Evolutionary conservation across 2,113 vertebrate species (phyloP), one percentile per base, ranked within the genome.

Genomic region (Mesoclemmys tuberculata): DNA sequence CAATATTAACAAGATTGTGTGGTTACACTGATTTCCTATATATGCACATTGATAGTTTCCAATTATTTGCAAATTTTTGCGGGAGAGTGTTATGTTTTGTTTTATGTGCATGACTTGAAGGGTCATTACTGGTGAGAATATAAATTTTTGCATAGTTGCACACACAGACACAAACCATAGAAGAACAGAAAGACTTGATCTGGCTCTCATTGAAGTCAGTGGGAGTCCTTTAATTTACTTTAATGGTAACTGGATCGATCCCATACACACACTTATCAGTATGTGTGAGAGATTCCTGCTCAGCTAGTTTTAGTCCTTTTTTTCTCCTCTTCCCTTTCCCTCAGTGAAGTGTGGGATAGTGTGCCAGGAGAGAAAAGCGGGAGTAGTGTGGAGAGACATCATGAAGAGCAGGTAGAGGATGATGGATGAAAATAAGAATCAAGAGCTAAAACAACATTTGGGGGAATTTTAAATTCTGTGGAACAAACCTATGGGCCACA

Each of bases 91-190:
- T 91, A 4, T 8, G 4, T 84, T 85, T 90, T 18, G 85, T 13
- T 85, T 87, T 85, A 52, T 80, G 35, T 88, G 56, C 48, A 29
- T 90, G n/a, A 61, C 41, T 94, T 74, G 55, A n/a, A 90, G 88
- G 46, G 54, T n/a, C 48, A 51, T 19, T 79, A 49, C 24, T 5
- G 35, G 14, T 51, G 48, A 49, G 88, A 75, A 88, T 75, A 68
- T 0, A 61, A 31, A 86, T 80, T 26, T 8, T 49, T 5, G 21
- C 9, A 5, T 1, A 2, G 77, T 35, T 0, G 0, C 8, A 90
- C 81, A 84, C 1, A 93, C n/a, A 85, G 35, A 48, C 19, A 68
- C 24, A 68, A 1, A 38, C 10, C n/a, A 54, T 90, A 22, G 27
- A 58, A 58, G 56, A 3, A 29, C 27, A 58, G 10, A 58, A 58